phyloP scores from a whole-genome alignment of 2,113 vertebrate species.

The Mystacornis crossleyi region DNA sequence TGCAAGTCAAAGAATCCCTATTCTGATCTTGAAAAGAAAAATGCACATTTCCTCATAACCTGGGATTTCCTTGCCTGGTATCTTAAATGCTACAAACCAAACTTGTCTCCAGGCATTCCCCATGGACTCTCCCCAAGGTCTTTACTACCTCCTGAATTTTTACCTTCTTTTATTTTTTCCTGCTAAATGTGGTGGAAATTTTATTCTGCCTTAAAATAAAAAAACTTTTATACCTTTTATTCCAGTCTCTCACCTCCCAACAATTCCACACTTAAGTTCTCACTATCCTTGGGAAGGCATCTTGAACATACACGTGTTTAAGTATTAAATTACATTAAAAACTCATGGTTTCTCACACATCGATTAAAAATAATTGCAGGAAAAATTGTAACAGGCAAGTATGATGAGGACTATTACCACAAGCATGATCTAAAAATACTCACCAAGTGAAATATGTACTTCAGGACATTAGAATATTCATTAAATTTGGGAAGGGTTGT shows the following conservation, averaged over 20 bases:
- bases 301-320: accelerated
- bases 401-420: background rate
- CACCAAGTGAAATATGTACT: background rate
- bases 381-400: background rate
- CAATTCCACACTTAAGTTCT: background rate
- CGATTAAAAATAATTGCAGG: background rate
- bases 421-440: background rate
- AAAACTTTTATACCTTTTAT: background rate
- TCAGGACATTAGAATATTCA: background rate
- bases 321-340: background rate
- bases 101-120: background rate
- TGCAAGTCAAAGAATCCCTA: background rate
- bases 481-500: background rate
- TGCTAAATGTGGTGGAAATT: background rate
- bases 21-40: background rate
- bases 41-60: background rate
- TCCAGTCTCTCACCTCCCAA: background rate
- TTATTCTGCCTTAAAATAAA: background rate
- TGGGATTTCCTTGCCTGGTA: background rate
- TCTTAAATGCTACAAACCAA: background rate
- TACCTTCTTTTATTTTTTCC: background rate
- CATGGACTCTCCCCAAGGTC: background rate
- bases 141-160: background rate
- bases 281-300: accelerated
- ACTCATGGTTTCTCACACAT: accelerated